A percentile compares a stretch with the other conserved stretches of the same genome.
These are phyloP conservation scores for Piprites chloris DNA, from an alignment of 2,113 vertebrate genomes.

Conservation along the genomic window DNA sequence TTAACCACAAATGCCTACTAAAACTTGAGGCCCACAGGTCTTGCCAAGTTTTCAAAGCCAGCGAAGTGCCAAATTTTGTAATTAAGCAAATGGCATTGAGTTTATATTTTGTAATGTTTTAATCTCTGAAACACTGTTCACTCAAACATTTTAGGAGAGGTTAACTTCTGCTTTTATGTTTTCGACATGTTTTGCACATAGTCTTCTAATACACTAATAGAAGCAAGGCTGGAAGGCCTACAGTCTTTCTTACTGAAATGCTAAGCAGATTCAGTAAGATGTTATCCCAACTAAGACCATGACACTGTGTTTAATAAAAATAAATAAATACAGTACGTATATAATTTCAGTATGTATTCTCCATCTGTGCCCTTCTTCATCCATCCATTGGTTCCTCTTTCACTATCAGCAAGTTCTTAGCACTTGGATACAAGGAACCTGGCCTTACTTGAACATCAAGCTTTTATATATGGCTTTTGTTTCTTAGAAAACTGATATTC, in stretches of 20 bases:
- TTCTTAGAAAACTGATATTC: not conserved
- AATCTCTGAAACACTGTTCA: not conserved
- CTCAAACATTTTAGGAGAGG: slow-evolving; percentile 11
- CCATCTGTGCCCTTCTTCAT: not conserved
- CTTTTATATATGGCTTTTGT: not conserved
- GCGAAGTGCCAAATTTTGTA: not conserved
- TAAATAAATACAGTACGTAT: not conserved
- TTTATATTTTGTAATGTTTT: not conserved
- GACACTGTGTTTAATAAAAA: not conserved
- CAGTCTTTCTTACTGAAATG: not conserved
- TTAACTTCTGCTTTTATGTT: not conserved
- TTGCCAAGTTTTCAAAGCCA: slow-evolving; percentile 22
- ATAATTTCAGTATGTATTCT: not conserved
- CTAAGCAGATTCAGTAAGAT: not conserved
- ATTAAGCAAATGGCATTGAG: not conserved
- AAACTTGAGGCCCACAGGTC: not conserved
- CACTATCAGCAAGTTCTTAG: not conserved
- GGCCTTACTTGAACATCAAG: not conserved
- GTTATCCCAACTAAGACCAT: not conserved
- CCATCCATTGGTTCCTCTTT: not conserved
- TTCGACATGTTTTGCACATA: not conserved
- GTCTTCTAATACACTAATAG: not conserved
- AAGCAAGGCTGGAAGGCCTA: not conserved
- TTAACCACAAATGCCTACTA: slow-evolving; percentile 40
- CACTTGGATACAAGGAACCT: not conserved